phyloP scores from a whole-genome alignment of 2,797 vertebrate genomes.

The Salarias fasciatus region DNA sequence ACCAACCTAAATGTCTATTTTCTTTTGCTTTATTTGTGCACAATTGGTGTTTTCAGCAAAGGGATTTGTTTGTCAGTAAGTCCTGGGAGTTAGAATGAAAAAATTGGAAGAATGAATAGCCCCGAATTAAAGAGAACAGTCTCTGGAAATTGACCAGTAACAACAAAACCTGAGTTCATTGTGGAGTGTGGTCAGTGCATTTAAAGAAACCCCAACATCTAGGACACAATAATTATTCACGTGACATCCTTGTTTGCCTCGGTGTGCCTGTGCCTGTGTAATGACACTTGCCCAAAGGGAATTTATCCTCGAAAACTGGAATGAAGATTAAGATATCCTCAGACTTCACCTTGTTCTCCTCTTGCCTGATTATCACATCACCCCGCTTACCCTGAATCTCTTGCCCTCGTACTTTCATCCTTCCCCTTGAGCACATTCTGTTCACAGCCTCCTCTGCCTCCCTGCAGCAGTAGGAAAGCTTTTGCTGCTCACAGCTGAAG shows the following conservation, averaged over 20 bases:
- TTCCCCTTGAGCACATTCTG: slow-evolving; percentile 70
- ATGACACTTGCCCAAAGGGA: slow-evolving; percentile 57
- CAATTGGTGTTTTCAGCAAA: neutral
- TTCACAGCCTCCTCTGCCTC: slow-evolving; percentile 60
- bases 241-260: slow-evolving; percentile 41
- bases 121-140: neutral
- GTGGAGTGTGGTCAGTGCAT: slow-evolving; percentile 3
- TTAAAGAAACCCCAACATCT: slow-evolving; percentile 39
- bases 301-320: slow-evolving; percentile 67
- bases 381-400: slow-evolving; percentile 55
- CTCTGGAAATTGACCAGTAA: neutral
- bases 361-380: slow-evolving; percentile 70
- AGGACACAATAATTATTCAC: slow-evolving; percentile 61
- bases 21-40: neutral
- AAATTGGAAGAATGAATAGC: slow-evolving; percentile 3
- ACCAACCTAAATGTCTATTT: neutral
- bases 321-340: slow-evolving; percentile 73
- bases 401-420: slow-evolving; percentile 64
- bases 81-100: neutral
- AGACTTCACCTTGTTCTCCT: slow-evolving; percentile 69
- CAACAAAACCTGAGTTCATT: slow-evolving; percentile 7
- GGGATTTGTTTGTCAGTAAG: slow-evolving; percentile 6
- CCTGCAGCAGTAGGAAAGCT: slow-evolving; percentile 40
- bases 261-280: slow-evolving; percentile 11
- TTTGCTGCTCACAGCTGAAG: slow-evolving; percentile 52